Base-by-base conservation (phyloP, 1,140 invertebrate species). In the Brachionus angularis region DNA sequence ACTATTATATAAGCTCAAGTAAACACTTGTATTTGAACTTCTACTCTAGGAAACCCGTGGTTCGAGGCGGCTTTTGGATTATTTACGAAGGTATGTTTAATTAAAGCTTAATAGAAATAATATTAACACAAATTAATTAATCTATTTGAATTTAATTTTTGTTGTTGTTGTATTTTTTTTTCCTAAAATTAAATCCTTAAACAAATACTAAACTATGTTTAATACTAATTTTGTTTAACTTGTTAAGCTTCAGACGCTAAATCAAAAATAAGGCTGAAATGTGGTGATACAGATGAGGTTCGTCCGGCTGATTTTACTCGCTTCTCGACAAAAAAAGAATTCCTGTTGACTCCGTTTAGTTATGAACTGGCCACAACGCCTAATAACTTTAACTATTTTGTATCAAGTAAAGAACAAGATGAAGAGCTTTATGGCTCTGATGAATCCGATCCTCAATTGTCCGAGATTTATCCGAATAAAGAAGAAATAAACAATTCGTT, bases 11-110 rank as follows among this genome's bases (percentile, higher is more conserved):
- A 25, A 70, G 64, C 36, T 49, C 44, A 3, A 70, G 44, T 39
- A 50, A 53, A 50, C 14, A 36, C 21, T 53, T 70, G 10, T 70
- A 50, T 34, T 29, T 70, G 4, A 70, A 70, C 18, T 70, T 70
- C 21, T 70, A 52, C 42, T 50, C 44, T 25, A 14, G 64, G 0
- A 50, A 49, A 29, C 46, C 64, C 1, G 18, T 31, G 5, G 47
- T 70, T 3, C 44, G 64, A n/a, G 64, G 34, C n/a, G 64, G 64
- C 0, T 70, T 70, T 53, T 70, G 64, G 64, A 70, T 70, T 7
- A 70, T 70, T 18, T 70, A 70, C 21, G 64, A 70, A 49, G 46
- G 46, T 49, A 4, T 4, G n/a, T 5, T 5, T 8, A 25, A n/a
- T n/a, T n/a, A n/a, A 12, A 5, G 33, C 33, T 5, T 5, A 5